A percentile compares a stretch with the other conserved stretches of the same genome.
Conservation (phyloP, 2,888 invertebrate genomes). For the Cerastis rubricosa region DNA sequence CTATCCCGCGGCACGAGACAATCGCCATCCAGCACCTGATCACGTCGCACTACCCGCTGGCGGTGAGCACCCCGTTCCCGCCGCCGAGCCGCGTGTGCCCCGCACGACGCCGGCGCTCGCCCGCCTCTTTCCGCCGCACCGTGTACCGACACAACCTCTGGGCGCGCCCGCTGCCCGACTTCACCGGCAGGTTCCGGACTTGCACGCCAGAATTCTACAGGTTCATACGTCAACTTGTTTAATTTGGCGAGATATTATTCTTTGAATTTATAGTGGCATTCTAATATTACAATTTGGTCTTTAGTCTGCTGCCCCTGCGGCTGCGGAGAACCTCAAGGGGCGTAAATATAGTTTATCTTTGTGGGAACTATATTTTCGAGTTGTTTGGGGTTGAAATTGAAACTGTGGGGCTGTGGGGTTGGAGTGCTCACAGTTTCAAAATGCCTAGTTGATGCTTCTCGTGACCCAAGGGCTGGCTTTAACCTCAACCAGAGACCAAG, state of each 20-base stretch:
- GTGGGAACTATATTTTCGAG: too few relatives aligned
- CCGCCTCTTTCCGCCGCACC: conserved; percentile 91
- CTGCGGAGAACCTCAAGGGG: too few relatives aligned
- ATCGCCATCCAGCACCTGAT: conserved; percentile 90
- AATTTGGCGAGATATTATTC: neutral
- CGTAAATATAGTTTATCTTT: too few relatives aligned
- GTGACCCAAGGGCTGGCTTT: too few relatives aligned
- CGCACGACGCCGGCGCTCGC: conserved; percentile 79
- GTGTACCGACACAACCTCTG: conserved; percentile 95
- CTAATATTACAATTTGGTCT: conserved; percentile 15
- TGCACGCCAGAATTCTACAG: conserved; percentile 94
- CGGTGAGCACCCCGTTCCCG: conserved; percentile 78
- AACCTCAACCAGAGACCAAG: too few relatives aligned
- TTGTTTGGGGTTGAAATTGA: too few relatives aligned
- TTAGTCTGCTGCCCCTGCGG: neutral
- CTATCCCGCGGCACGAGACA: conserved; percentile 91
- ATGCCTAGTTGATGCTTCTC: too few relatives aligned
- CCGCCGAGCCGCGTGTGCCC: conserved; percentile 65
- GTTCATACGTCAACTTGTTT: conserved; percentile 79
- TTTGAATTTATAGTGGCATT: conserved; percentile 1
- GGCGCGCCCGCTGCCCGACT: conserved; percentile 93
- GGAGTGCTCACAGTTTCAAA: too few relatives aligned
- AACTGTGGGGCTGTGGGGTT: too few relatives aligned
- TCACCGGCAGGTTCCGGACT: conserved; percentile 93
- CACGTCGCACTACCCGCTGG: conserved; percentile 85